These are phyloP conservation scores for Ceramica pisi DNA, from an alignment of 2,888 invertebrate species.

Conservation along the genomic window DNA sequence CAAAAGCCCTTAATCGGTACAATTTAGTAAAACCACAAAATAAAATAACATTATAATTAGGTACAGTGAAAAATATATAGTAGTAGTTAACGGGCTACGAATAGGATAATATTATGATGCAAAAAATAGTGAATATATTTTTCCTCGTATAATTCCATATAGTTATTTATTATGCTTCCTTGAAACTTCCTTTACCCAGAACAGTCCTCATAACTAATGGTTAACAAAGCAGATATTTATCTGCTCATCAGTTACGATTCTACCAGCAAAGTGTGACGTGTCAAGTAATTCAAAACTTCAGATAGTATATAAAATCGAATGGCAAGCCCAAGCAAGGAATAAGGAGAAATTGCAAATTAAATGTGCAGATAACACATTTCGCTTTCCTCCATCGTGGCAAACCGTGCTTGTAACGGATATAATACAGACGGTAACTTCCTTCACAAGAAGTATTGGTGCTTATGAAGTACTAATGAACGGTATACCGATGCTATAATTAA, in stretches of 20 bases:
- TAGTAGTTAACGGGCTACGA: not conserved
- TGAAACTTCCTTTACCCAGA: constrained; percentile 20
- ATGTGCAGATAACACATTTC: constrained; percentile 50
- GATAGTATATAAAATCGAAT: not conserved
- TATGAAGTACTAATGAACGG: constrained; percentile 56
- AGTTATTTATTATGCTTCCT: constrained; percentile 2
- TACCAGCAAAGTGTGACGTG: not conserved
- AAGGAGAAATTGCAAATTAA: constrained; percentile 53
- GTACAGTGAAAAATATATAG: not conserved
- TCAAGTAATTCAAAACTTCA: constrained; percentile 11
- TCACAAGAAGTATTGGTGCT: constrained; percentile 56
- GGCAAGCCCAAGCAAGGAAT: constrained; percentile 14
- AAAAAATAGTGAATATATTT: constrained; percentile 8
- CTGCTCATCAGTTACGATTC: not conserved
- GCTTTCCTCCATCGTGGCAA: constrained; percentile 52
- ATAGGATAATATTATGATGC: not conserved
- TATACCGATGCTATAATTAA: constrained; percentile 68
- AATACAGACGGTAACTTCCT: constrained; percentile 68
- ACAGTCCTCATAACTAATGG: not conserved
- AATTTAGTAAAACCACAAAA: not conserved
- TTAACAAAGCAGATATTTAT: not conserved
- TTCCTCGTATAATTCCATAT: constrained; percentile 14
- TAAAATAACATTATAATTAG: not conserved
- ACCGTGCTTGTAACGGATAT: constrained; percentile 62
- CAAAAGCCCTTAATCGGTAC: not conserved